A percentile compares a stretch with the other conserved stretches of the same genome.
These are phyloP conservation scores for Holothuria glaberrima DNA, from an alignment of 35 echinoderm and acorn worm genomes.

Conservation along the genomic window DNA sequence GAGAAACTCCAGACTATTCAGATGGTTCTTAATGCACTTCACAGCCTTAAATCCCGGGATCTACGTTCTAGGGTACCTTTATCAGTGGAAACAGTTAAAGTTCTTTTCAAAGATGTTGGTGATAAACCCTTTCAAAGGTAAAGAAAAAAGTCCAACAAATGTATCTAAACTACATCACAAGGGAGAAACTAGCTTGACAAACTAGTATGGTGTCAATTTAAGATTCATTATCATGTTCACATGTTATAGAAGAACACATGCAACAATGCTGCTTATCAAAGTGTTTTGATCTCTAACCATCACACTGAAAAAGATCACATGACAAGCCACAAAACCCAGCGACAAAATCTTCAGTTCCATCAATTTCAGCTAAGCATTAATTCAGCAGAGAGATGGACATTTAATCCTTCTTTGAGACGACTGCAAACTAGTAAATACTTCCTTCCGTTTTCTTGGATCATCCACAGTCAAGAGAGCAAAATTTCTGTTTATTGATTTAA, in stretches of 20 bases:
- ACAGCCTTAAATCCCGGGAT: constrained; percentile 89
- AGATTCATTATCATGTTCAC: not conserved
- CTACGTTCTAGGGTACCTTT: constrained; percentile 79
- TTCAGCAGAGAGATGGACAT: too few relatives aligned
- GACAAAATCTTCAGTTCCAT: too few relatives aligned
- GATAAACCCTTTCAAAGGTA: constrained; percentile 43
- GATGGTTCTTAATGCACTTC: constrained; percentile 82
- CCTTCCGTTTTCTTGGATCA: too few relatives aligned
- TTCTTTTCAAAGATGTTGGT: constrained; percentile 77
- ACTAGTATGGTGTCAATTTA: not conserved
- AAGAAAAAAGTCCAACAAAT: not conserved
- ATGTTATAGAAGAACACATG: not conserved
- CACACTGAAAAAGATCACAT: too few relatives aligned
- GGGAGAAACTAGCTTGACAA: not conserved
- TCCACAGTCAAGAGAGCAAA: too few relatives aligned
- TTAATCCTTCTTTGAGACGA: too few relatives aligned
- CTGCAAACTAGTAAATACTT: too few relatives aligned
- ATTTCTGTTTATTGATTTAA: too few relatives aligned
- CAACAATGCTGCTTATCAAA: too few relatives aligned
- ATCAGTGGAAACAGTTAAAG: constrained; percentile 80
- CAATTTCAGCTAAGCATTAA: too few relatives aligned
- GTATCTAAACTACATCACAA: not conserved
- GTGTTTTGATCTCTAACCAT: too few relatives aligned
- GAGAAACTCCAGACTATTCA: constrained; percentile 69
- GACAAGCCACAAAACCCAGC: too few relatives aligned